Evolutionary conservation across 2,113 vertebrate genomes (phyloP).

Genomic region (Sinocyclocheilus grahami): DNA sequence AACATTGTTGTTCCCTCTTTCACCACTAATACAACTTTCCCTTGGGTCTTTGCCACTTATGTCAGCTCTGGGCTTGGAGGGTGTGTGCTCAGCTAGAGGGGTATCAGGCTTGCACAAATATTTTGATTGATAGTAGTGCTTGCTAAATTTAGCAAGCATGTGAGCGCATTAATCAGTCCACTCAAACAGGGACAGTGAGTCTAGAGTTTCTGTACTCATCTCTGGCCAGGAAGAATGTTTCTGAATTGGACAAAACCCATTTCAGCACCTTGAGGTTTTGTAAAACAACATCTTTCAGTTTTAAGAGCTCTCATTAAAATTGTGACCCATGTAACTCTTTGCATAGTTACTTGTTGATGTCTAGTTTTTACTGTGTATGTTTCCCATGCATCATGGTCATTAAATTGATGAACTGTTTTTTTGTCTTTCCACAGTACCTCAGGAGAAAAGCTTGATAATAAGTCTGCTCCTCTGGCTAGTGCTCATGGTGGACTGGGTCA

Average conservation of each 20-base stretch:
- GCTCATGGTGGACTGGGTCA: conserved; percentile 65
- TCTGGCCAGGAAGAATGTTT: conserved; percentile 15
- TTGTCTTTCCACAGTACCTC: conserved; percentile 69
- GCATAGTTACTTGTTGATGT: too few species aligned
- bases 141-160: conserved; percentile 74
- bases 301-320: not conserved
- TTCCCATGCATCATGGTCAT: conserved; percentile 41
- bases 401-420: conserved; percentile 54
- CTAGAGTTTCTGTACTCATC: not conserved
- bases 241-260: not conserved
- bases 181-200: conserved; percentile 58
- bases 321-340: not conserved
- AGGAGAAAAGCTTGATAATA: conserved; percentile 82
- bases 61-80: conserved; percentile 11
- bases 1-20: conserved; percentile 21
- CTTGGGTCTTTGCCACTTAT: conserved; percentile 34
- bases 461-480: conserved; percentile 72
- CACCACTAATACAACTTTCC: conserved; percentile 41
- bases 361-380: not conserved
- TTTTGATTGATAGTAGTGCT: conserved; percentile 68
- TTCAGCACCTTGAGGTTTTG: not conserved
- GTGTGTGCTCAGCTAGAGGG: conserved; percentile 30
- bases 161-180: conserved; percentile 67
- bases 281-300: not conserved
- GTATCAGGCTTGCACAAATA: conserved; percentile 62